phyloP scores from a whole-genome alignment of 1,140 invertebrate species.

The Aplysia californica region DNA sequence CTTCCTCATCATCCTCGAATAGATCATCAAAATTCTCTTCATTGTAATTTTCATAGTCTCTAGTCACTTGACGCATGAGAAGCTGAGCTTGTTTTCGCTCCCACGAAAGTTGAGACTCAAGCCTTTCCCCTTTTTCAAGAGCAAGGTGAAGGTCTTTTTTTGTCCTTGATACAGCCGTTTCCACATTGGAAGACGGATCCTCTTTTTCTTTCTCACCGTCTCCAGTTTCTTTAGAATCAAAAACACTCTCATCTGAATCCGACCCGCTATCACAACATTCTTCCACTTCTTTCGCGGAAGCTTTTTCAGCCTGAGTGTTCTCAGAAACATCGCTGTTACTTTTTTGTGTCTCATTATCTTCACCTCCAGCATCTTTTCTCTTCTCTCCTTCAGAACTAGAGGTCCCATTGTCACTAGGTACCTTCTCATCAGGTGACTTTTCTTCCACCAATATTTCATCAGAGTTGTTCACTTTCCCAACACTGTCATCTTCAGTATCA shows the following conservation, averaged over 20 bases:
- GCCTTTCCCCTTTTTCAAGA: slow-evolving; percentile 36
- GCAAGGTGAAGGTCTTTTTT: not conserved
- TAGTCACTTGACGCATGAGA: slow-evolving; percentile 38
- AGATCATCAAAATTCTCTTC: slow-evolving; percentile 32
- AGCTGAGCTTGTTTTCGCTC: slow-evolving; percentile 33
- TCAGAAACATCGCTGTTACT: not conserved
- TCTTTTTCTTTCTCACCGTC: not conserved
- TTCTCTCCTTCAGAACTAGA: no score
- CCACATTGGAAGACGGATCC: not conserved
- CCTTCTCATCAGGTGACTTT: no score
- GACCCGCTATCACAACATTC: not conserved
- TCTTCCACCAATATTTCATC: no score
- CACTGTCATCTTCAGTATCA: no score
- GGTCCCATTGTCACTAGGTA: no score
- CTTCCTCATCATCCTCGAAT: slow-evolving; percentile 39
- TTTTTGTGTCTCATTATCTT: no score
- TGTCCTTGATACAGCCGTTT: not conserved
- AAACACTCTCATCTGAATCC: not conserved
- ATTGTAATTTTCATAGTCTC: slow-evolving; percentile 54
- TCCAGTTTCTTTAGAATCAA: not conserved
- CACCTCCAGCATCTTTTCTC: no score
- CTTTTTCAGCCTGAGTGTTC: not conserved
- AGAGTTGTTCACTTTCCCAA: no score
- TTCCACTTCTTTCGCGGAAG: not conserved
- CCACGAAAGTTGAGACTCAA: slow-evolving; percentile 35